Conservation (phyloP, 53 echinoderm and acorn worm genomes). For the Holothuria scabra region DNA sequence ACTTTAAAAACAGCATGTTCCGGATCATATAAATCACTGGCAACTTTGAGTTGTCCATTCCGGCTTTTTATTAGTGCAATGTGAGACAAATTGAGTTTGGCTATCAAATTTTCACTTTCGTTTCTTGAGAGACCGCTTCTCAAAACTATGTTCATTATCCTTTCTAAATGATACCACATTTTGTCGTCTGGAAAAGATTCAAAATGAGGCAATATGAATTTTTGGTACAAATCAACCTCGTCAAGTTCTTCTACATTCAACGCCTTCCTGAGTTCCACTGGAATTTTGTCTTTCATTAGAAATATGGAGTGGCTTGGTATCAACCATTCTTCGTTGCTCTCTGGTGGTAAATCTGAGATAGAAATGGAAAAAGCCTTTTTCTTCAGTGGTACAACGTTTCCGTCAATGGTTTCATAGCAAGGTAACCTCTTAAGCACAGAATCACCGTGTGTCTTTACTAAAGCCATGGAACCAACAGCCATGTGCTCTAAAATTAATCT, state of each 20-base stretch:
- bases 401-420: constrained; percentile 37
- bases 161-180: constrained; percentile 18
- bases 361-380: not conserved
- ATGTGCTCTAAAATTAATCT: not conserved
- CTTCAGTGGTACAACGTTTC: not conserved
- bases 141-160: not conserved
- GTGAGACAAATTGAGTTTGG: not conserved
- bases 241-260: not conserved
- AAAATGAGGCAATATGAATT: constrained; percentile 27
- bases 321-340: not conserved
- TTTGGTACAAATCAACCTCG: not conserved
- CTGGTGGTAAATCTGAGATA: no score
- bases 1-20: not conserved
- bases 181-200: not conserved
- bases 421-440: not conserved
- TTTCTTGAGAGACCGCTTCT: not conserved
- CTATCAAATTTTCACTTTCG: not conserved
- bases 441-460: not conserved
- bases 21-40: not conserved
- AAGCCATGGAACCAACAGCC: no score
- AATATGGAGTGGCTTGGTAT: not conserved
- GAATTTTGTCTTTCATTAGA: constrained; percentile 8
- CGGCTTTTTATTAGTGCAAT: not conserved
- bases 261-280: not conserved
- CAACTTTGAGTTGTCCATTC: not conserved